Conservation (phyloP, 2,888 invertebrate species). For the Diplazon laetatorius region DNA sequence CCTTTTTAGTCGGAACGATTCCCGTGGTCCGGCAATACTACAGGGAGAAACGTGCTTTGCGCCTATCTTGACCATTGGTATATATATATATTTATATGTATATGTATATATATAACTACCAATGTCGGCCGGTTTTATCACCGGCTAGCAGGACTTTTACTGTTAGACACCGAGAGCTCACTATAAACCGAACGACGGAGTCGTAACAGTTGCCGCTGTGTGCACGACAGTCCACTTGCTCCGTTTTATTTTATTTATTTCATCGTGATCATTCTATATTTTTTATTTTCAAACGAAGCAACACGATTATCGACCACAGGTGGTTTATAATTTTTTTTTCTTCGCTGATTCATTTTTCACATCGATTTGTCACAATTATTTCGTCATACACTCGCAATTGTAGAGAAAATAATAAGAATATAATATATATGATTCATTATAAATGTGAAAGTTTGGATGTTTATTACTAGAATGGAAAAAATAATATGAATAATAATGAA, state of each 20-base stretch:
- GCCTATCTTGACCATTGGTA: slow-evolving; percentile 61
- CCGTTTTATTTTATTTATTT: slow-evolving; percentile 32
- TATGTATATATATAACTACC: too few species aligned
- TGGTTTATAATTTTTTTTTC: slow-evolving; percentile 29
- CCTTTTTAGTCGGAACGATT: slow-evolving; percentile 1
- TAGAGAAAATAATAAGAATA: not conserved
- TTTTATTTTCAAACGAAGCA: slow-evolving; percentile 8
- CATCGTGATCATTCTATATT: slow-evolving; percentile 15
- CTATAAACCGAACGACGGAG: slow-evolving; percentile 22
- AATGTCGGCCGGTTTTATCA: slow-evolving; percentile 70
- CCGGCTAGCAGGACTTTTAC: slow-evolving; percentile 75
- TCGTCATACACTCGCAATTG: not conserved
- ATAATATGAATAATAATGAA: not conserved
- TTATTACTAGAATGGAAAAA: not conserved
- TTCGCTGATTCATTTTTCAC: not conserved
- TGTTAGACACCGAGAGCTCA: slow-evolving; percentile 68
- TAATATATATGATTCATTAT: not conserved
- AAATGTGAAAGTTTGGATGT: not conserved
- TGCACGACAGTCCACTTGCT: slow-evolving; percentile 36
- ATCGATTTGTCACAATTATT: not conserved
- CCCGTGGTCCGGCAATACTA: slow-evolving; percentile 1
- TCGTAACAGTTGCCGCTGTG: slow-evolving; percentile 20
- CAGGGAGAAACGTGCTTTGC: slow-evolving; percentile 9
- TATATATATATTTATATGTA: too few species aligned
- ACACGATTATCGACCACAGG: slow-evolving; percentile 40